Percentiles rank a stretch among this genome's conserved stretches.
These are phyloP conservation scores for Propsilocerus akamusi DNA, from an alignment of 1,140 invertebrate genomes.

Conservation along the genomic window DNA sequence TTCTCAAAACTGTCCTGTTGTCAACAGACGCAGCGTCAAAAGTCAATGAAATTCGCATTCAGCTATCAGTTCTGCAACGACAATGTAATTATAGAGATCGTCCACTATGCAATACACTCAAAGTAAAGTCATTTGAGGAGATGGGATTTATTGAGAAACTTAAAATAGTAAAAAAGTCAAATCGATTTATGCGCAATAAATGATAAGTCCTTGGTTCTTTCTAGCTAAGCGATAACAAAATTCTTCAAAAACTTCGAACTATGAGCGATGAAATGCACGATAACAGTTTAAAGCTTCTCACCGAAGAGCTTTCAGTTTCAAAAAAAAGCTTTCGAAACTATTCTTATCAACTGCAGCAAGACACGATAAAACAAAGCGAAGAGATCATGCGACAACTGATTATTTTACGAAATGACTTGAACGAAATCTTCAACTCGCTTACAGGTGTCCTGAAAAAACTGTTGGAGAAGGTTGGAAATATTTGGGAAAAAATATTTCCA, in stretches of 20 bases:
- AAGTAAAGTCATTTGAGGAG: constrained; percentile 31
- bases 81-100: constrained; percentile 35
- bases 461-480: neutral
- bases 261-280: neutral
- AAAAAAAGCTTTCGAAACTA: neutral
- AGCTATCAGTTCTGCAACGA: constrained; percentile 31
- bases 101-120: constrained; percentile 38
- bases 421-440: neutral
- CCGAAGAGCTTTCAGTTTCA: neutral
- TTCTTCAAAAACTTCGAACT: neutral
- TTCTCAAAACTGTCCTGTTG: constrained; percentile 27
- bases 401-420: neutral
- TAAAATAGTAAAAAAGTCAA: constrained; percentile 16
- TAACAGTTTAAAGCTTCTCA: neutral
- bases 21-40: constrained; percentile 29
- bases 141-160: constrained; percentile 25
- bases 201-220: neutral
- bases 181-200: neutral
- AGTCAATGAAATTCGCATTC: constrained; percentile 32
- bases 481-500: neutral
- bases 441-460: neutral
- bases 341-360: neutral
- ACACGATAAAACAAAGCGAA: neutral
- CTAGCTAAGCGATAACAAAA: neutral
- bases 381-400: neutral